Evolutionary conservation across 2,888 invertebrate genomes (phyloP).

Genomic region (Odontothrips loti): DNA sequence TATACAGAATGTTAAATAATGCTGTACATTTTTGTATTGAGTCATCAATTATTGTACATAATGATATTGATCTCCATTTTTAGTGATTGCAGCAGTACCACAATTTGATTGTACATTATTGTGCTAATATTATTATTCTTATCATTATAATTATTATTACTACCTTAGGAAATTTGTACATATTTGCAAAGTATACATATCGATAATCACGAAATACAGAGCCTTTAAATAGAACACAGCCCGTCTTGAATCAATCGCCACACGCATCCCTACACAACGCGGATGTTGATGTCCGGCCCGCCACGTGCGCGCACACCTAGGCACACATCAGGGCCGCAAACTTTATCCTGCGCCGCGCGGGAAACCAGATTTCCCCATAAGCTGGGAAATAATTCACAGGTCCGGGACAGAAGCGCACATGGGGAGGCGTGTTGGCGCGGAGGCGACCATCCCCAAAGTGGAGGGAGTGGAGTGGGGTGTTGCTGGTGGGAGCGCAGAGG

Average conservation of each 20-base stretch:
- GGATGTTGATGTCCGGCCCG: too few relatives aligned
- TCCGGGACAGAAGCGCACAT: background rate
- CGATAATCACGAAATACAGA: conserved; percentile 20
- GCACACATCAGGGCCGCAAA: too few relatives aligned
- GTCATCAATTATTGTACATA: conserved; percentile 1
- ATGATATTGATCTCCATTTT: conserved; percentile 15
- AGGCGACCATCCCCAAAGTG: background rate
- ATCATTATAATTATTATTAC: background rate
- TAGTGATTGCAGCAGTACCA: conserved; percentile 5
- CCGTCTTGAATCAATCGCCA: too few relatives aligned
- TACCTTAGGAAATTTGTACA: conserved; percentile 17
- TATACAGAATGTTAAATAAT: background rate
- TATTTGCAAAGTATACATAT: conserved; percentile 21
- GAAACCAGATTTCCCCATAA: background rate
- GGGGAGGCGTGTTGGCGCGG: too few relatives aligned
- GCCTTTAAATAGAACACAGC: background rate
- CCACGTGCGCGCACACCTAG: too few relatives aligned
- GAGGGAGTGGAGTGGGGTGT: background rate
- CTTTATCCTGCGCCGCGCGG: background rate
- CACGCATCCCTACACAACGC: too few relatives aligned
- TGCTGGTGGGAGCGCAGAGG: background rate
- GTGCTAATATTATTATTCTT: background rate
- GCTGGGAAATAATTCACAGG: conserved; percentile 1
- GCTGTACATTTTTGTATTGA: conserved; percentile 20
- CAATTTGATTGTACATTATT: background rate